phyloP scores from a whole-genome alignment of 92 coral and sea anemone species.

The Actinernus sp. region DNA sequence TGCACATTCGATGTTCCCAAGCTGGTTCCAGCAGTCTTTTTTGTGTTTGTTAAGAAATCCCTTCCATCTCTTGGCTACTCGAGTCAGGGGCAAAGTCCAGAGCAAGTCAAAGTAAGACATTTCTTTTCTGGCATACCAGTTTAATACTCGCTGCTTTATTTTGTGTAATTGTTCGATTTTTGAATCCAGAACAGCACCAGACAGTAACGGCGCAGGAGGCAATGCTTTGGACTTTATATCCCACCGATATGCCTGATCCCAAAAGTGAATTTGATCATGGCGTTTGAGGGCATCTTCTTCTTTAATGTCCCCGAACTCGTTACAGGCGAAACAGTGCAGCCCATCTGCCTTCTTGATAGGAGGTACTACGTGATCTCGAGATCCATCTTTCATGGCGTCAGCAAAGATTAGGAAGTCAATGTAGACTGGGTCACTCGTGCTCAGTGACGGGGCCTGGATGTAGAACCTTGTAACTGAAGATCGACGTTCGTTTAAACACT shows the following conservation, averaged over 20 bases:
- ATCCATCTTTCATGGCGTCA: not conserved
- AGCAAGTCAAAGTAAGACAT: not conserved
- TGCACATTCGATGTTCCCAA: not conserved
- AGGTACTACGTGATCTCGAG: not conserved
- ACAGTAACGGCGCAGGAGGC: not conserved
- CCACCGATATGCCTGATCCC: conserved; percentile 1
- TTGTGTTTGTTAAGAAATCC: not conserved
- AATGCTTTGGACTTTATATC: not conserved
- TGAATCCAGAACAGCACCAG: not conserved
- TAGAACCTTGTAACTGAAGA: not conserved
- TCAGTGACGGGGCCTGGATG: not conserved
- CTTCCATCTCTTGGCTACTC: not conserved
- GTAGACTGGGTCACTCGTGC: not conserved
- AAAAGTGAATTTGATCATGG: not conserved
- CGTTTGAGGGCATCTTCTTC: not conserved
- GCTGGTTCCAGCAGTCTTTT: not conserved
- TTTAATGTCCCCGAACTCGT: not conserved
- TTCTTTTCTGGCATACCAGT: not conserved
- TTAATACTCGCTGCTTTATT: not conserved
- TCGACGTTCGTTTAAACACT: not conserved
- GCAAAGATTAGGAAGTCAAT: not conserved
- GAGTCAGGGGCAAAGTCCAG: not conserved
- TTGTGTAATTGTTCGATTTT: not conserved
- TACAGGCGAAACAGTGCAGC: not conserved
- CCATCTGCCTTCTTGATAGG: not conserved